Evolutionary conservation across 2,113 vertebrate genomes (phyloP), one percentile per base, ranked within the genome.

Genomic region (Nothoprocta pentlandii): DNA sequence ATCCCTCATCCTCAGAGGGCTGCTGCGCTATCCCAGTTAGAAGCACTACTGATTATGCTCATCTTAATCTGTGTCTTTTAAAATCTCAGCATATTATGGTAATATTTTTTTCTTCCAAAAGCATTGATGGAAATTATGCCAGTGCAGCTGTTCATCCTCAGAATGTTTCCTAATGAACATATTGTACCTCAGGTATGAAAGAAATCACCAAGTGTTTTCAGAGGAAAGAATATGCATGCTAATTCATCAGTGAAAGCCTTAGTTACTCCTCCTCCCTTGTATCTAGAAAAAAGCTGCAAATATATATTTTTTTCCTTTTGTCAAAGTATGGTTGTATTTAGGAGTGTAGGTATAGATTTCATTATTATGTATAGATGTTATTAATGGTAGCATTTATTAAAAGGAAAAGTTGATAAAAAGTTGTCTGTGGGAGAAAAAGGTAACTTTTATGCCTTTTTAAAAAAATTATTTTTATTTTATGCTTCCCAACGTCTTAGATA

Each of bases 201-300:
- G 76, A 85, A 89, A 91, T 93, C 86, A 90, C 69, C 70, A 75
- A 90, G 70, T 81, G 73, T n/a, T 85, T 97, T 97, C 85, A 89
- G 44, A 90, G 90, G 83, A 93, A 94, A 89, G 51, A 94, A 95
- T 75, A 71, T 75, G 64, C 80, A 66, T 95, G 36, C 39, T 92
- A 56, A 91, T 90, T 90, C 87, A 28, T 91, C 76, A 23, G 93
- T 86, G 80, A 93, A 94, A 96, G 89, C 41, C 79, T 69, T 85
- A 44, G 51, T 51, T 91, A 63, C 49, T 49, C 49, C 49, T 47
- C 46, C 46, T 49, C 49, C 49, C 49, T 49, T 49, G 12, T 11
- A 49, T 49, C 49, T 84, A 25, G 76, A 93, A 95, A 94, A 49
- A 12, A 42, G 6, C 39, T 76, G 2, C 14, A 19, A 44, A n/a